A percentile compares a stretch with the other conserved stretches of the same genome.
These are phyloP conservation scores for Athalia rosae DNA, from an alignment of 2,888 invertebrate genomes.

Conservation along the genomic window DNA sequence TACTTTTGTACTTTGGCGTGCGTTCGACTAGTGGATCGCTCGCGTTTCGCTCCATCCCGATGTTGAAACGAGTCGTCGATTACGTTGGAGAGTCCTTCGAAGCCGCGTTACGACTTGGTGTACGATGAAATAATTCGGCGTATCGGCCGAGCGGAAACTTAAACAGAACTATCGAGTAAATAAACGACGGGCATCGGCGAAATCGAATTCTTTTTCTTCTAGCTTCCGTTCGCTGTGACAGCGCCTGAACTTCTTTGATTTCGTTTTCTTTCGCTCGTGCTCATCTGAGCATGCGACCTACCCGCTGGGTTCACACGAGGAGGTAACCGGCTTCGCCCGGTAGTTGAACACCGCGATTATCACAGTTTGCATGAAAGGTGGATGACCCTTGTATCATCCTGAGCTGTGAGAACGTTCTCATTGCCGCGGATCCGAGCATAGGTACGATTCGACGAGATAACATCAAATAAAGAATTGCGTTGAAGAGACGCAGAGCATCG, in stretches of 20 bases:
- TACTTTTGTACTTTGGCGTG: not conserved
- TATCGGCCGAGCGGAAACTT: conserved; percentile 19
- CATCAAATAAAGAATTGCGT: not conserved
- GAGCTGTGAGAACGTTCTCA: conserved; percentile 40
- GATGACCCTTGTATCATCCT: conserved; percentile 12
- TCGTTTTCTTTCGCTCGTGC: conserved; percentile 16
- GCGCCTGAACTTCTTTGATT: conserved; percentile 12
- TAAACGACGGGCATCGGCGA: too few species aligned
- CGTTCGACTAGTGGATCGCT: not conserved
- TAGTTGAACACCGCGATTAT: conserved; percentile 28
- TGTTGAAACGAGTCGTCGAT: not conserved
- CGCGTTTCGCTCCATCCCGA: conserved; percentile 12
- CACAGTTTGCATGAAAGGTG: conserved; percentile 38
- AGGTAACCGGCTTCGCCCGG: not conserved
- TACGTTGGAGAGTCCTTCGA: not conserved
- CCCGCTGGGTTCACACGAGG: conserved; percentile 3
- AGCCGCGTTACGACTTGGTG: not conserved
- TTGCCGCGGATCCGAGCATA: conserved; percentile 29
- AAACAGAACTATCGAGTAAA: not conserved
- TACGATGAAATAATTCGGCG: conserved; percentile 20
- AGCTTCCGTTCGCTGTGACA: too few species aligned
- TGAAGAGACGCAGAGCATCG: not conserved
- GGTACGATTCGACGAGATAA: conserved; percentile 26
- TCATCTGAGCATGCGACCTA: not conserved
- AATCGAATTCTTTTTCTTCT: too few species aligned